Evolutionary conservation across 2,113 vertebrate genomes (phyloP), one percentile per base, ranked within the genome.

Genomic region (Tauraco erythrolophus): DNA sequence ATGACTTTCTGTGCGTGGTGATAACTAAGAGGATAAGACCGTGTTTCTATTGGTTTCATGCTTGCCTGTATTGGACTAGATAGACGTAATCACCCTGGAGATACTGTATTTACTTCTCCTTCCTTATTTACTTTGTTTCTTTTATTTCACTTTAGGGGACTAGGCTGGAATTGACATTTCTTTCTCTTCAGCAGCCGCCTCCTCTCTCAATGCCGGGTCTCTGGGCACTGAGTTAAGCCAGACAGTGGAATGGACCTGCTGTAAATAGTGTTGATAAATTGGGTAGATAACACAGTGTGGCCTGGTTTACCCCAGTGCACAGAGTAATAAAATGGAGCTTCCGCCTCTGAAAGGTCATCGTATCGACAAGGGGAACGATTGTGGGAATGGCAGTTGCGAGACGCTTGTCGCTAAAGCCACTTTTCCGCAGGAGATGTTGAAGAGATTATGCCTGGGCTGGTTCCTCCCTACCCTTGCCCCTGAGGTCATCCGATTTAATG

Each of bases 231-330:
- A 88, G 97, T 97, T 97, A 97, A 98, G 94, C 90, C 94, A 97
- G 96, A 96, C 91, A 95, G 91, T 92, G 92, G 94, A 97, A 96
- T 95, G 95, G 95, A 90, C 96, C 95, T 88, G 95, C 93, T 96
- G 96, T 96, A 97, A 97, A 98, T 97, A 97, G 94, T 39, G 86
- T 79, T 98, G 97, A 98, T 98, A 98, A 98, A 98, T 97, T 98
- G 97, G 90, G 96, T 96, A 98, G 97, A 98, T 98, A 98, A 97
- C 96, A 83, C 92, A 94, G 82, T 8, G 0, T 94, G 96, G 95
- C 95, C 96, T 66, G 93, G 95, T 92, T 97, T 97, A 97, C 97
- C 95, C 96, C 94, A 94, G 96, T 89, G 96, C 75, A 94, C 88
- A 89, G 71, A 84, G 96, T 97, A 97, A 97, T 97, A 94, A 95